phyloP scores from a whole-genome alignment of 2,797 vertebrate genomes.

The Chiroxiphia lanceolata region DNA sequence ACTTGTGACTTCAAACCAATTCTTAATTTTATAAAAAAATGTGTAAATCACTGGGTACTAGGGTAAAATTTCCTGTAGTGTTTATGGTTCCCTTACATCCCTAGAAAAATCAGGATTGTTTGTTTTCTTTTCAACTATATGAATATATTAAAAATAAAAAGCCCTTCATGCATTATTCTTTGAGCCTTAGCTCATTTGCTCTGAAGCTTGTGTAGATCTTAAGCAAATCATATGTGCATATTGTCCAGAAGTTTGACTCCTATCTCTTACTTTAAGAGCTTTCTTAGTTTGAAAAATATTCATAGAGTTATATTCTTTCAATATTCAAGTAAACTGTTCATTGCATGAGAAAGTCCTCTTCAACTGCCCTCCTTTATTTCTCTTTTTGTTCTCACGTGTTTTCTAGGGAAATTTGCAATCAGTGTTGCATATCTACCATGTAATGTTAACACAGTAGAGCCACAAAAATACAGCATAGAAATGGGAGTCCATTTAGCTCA shows the following conservation, averaged over 20 bases:
- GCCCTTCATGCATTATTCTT: background rate
- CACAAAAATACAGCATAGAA: background rate
- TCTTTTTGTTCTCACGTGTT: background rate
- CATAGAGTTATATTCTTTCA: background rate
- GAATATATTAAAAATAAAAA: background rate
- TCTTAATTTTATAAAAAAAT: conserved; percentile 51
- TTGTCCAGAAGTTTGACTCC: background rate
- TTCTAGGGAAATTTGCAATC: background rate
- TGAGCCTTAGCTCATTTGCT: background rate
- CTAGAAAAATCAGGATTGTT: conserved; percentile 41
- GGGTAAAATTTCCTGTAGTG: conserved; percentile 35
- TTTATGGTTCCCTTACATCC: background rate
- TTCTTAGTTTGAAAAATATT: background rate
- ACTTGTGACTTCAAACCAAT: conserved; percentile 56
- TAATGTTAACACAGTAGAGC: background rate
- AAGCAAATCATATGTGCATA: background rate
- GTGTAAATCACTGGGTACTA: conserved; percentile 20
- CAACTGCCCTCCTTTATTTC: background rate
- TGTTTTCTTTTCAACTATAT: conserved; percentile 12
- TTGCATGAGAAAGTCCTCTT: background rate
- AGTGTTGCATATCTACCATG: background rate
- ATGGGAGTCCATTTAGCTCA: conserved; percentile 15
- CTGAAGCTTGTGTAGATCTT: background rate
- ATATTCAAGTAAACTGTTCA: background rate
- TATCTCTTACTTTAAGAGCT: background rate